Evolutionary conservation across 1,140 invertebrate genomes (phyloP).

Genomic region (Sinella curviseta): DNA sequence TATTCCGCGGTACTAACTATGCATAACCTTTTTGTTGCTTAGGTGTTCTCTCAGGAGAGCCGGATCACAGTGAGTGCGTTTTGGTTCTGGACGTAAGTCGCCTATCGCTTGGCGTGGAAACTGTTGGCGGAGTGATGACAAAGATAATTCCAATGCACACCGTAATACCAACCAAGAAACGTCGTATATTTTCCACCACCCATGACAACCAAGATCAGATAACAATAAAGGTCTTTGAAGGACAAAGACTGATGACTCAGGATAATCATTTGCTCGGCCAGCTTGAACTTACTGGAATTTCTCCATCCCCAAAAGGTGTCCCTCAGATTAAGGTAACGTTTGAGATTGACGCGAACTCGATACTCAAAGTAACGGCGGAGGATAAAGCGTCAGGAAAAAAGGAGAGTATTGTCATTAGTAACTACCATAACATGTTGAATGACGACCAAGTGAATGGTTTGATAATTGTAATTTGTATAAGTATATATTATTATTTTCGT

Average conservation of each 20-base stretch:
- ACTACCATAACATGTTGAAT: slow-evolving; percentile 96
- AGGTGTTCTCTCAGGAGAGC: not conserved
- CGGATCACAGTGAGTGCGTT: slow-evolving; percentile 54
- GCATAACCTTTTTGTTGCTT: not conserved
- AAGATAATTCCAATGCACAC: slow-evolving; percentile 53
- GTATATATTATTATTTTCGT: not conserved
- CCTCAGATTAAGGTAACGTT: slow-evolving; percentile 99
- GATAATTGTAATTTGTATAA: slow-evolving; percentile 57
- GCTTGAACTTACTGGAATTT: slow-evolving; percentile 60
- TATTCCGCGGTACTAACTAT: not conserved
- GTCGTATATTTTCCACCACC: slow-evolving; percentile 54
- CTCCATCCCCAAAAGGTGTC: slow-evolving; percentile 86
- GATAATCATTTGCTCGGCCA: slow-evolving; percentile 61
- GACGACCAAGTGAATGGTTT: slow-evolving; percentile 98
- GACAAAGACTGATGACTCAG: slow-evolving; percentile 57
- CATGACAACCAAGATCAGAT: slow-evolving; percentile 56
- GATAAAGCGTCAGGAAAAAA: slow-evolving; percentile 98
- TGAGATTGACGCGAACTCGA: slow-evolving; percentile 98
- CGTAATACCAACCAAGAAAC: slow-evolving; percentile 53
- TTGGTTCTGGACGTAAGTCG: slow-evolving; percentile 55
- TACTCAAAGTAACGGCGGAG: slow-evolving; percentile 86
- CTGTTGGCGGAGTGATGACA: slow-evolving; percentile 54
- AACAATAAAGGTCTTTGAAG: slow-evolving; percentile 57
- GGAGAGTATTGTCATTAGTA: slow-evolving; percentile 97
- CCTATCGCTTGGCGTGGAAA: slow-evolving; percentile 53